Conservation (phyloP, 2,113 vertebrate genomes). For the Grus americana region DNA sequence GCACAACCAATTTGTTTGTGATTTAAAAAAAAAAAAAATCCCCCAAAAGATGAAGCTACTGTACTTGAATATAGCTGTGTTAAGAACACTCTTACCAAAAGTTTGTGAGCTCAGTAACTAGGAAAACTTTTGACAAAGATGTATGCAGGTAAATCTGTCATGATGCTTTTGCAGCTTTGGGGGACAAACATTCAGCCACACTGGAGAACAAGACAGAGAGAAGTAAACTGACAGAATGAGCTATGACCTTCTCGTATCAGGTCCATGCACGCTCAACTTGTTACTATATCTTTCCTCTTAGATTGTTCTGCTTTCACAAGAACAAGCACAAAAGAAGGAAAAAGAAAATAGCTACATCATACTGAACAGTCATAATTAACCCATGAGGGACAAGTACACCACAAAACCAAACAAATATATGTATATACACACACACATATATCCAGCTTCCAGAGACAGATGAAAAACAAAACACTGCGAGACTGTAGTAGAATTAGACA, state of each 20-base stretch:
- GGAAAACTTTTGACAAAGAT: background rate
- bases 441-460: background rate
- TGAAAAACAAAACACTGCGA: background rate
- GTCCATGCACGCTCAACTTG: background rate
- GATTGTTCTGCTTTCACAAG: background rate
- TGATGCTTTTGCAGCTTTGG: background rate
- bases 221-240: background rate
- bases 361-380: background rate
- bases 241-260: background rate
- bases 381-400: background rate
- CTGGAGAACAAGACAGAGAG: background rate
- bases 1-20: background rate
- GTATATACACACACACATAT: accelerated
- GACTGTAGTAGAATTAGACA: background rate
- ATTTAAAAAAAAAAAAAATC: background rate
- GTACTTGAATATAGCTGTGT: background rate
- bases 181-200: background rate
- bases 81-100: background rate
- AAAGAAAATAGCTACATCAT: background rate
- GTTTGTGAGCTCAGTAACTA: background rate
- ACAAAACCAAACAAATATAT: background rate
- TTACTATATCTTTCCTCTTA: background rate
- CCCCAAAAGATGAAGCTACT: background rate
- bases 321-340: background rate
- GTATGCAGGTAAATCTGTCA: background rate